phyloP scores from a whole-genome alignment of 2,797 vertebrate species.

The Glyptemys insculpta region DNA sequence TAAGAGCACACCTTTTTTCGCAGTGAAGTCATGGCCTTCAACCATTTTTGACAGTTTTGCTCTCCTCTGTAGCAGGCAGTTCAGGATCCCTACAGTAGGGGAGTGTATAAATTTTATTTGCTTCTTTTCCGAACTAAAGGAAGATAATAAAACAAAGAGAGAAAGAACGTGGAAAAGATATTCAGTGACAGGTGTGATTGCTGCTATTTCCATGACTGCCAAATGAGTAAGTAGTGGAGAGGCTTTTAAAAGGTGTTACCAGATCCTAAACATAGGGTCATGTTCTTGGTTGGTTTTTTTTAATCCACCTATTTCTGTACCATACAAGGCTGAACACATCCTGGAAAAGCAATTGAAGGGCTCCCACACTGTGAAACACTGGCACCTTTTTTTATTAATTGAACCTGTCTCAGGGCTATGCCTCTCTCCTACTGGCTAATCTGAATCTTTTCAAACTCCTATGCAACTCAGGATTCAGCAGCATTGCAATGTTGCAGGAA shows the following conservation, averaged over 20 bases:
- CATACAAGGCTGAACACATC: neutral
- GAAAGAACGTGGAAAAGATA: neutral
- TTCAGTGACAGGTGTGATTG: neutral
- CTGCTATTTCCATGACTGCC: neutral
- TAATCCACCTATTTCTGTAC: neutral
- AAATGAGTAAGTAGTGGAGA: neutral
- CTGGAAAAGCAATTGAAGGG: slow-evolving; percentile 38
- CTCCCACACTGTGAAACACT: slow-evolving; percentile 23
- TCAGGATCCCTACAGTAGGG: neutral
- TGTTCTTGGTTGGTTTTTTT: slow-evolving; percentile 2
- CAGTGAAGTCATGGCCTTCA: accelerated
- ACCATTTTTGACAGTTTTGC: neutral
- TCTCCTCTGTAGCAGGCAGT: neutral
- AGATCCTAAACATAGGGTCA: neutral
- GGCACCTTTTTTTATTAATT: neutral
- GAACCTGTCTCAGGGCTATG: slow-evolving; percentile 29
- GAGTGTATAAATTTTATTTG: neutral
- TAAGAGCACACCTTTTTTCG: slow-evolving; percentile 7
- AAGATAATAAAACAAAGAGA: neutral
- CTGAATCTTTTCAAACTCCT: slow-evolving; percentile 37
- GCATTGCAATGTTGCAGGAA: slow-evolving; percentile 4
- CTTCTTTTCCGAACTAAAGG: neutral
- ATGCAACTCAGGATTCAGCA: slow-evolving; percentile 28
- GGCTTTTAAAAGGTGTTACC: neutral
- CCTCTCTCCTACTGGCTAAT: slow-evolving; percentile 25